Percentiles rank a stretch among this genome's conserved stretches.
Evolutionary conservation across 2,888 invertebrate genomes (phyloP).

Genomic region (Argyresthia albistria): DNA sequence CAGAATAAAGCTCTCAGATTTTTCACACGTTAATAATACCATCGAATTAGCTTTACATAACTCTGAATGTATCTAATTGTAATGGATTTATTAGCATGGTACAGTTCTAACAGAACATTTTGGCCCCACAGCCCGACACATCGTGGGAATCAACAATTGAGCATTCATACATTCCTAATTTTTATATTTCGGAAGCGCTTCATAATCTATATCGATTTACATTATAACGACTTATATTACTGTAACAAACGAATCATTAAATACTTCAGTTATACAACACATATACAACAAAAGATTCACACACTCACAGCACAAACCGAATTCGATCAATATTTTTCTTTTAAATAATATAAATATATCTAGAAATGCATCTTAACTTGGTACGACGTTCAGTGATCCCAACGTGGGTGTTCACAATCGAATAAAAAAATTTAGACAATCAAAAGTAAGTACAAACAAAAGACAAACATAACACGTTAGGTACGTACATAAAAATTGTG

Average conservation of each 20-base stretch:
- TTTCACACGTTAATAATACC: no score
- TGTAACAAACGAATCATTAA: slow-evolving; percentile 61
- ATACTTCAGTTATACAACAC: slow-evolving; percentile 62
- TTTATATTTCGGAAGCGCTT: slow-evolving; percentile 43
- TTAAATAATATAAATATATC: slow-evolving; percentile 67
- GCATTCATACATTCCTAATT: slow-evolving; percentile 46
- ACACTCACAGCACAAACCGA: slow-evolving; percentile 64
- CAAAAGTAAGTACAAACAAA: slow-evolving; percentile 59
- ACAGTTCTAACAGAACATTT: no score
- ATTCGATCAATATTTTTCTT: slow-evolving; percentile 53
- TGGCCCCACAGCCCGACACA: slow-evolving; percentile 37
- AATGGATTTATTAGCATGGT: no score
- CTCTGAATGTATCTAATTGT: no score
- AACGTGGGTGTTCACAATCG: slow-evolving; percentile 29
- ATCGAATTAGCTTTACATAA: no score
- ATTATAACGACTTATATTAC: slow-evolving; percentile 28
- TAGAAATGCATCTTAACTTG: slow-evolving; percentile 69
- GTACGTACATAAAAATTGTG: slow-evolving; percentile 59
- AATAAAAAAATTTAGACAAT: slow-evolving; percentile 45
- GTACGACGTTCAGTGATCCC: slow-evolving; percentile 55
- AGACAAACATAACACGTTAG: slow-evolving; percentile 66
- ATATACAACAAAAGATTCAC: slow-evolving; percentile 27
- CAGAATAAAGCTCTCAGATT: no score
- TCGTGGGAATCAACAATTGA: slow-evolving; percentile 62
- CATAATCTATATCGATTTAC: slow-evolving; percentile 30